Evolutionary conservation across 1,140 invertebrate species (phyloP), one percentile per base, ranked within the genome.

Genomic region (Ceratosolen fusciceps): DNA sequence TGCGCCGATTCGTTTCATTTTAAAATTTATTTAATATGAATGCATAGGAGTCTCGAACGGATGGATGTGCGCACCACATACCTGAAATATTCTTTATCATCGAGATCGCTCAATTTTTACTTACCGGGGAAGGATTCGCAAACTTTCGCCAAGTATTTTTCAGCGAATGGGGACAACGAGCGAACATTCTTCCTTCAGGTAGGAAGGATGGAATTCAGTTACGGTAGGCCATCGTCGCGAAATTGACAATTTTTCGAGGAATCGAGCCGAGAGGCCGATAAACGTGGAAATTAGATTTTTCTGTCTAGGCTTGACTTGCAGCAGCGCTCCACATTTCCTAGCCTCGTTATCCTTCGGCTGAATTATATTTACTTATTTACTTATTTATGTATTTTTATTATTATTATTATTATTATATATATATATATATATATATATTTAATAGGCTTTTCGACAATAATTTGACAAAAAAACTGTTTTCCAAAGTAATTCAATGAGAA

Each of bases 41-140:
- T 7, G 39, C 5, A 43, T 7, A 43, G 5, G 39, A 43, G 5
- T 43, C 39, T 43, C 39, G 39, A 12, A 43, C 12, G 29, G 16
- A n/a, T 52, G 52, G 24, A 24, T 16, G 29, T 49, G 26, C 49
- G n/a, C 1, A 24, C 29, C 47, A 54, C 3, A 21, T 75, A 83
- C 83, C 84, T 84, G 83, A 79, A 84, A 85, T 84, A 84, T 80
- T 54, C 16, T 80, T 83, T 86, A 86, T 85, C 85, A 77, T 21
- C 76, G 70, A 73, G 24, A 26, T 85, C 83, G 81, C 80, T 84
- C 81, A 85, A 84, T 81, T 86, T 85, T 83, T 86, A 29, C 8
- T 81, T 82, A 58, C 68, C 71, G 80, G 81, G 84, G 84, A 29
- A n/a, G n/a, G n/a, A n/a, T n/a, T n/a, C n/a, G n/a, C n/a, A n/a